Evolutionary conservation across 92 coral and sea anemone genomes (phyloP).

Genomic region (Bergia sp.): DNA sequence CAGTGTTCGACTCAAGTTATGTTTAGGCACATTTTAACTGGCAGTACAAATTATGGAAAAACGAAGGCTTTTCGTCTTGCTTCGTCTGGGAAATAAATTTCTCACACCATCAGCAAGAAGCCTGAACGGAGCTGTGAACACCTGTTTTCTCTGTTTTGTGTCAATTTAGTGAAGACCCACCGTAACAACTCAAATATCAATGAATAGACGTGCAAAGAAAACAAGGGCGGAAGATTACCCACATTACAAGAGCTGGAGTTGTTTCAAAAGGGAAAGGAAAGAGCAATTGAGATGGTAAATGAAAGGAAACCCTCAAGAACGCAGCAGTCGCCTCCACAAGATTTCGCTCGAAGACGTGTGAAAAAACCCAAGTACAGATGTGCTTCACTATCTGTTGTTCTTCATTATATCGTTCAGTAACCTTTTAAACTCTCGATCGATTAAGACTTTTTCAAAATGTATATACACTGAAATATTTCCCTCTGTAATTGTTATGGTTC

Average conservation of each 20-base stretch:
- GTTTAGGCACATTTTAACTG: background rate
- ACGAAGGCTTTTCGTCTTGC: background rate
- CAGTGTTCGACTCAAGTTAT: background rate
- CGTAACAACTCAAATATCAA: background rate
- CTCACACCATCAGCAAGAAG: background rate
- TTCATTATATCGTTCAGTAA: background rate
- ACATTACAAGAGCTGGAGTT: background rate
- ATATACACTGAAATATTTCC: background rate
- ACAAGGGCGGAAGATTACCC: background rate
- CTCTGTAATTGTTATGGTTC: background rate
- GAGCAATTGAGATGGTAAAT: background rate
- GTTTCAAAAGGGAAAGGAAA: background rate
- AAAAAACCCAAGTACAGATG: background rate
- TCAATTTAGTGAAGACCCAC: background rate
- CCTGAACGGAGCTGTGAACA: background rate
- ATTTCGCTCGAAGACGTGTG: too few species aligned
- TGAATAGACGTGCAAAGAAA: background rate
- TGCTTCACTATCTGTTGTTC: background rate
- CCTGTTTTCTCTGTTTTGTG: slow-evolving; percentile 18
- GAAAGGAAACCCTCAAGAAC: background rate
- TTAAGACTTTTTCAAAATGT: too few species aligned
- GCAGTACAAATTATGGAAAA: too few species aligned
- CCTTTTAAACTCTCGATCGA: too few species aligned
- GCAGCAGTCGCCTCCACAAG: background rate
- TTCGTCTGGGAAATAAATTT: slow-evolving; percentile 30